A percentile compares a stretch with the other conserved stretches of the same genome.
Evolutionary conservation across 2,888 invertebrate species (phyloP).

Genomic region (Clepsis dumicolana): DNA sequence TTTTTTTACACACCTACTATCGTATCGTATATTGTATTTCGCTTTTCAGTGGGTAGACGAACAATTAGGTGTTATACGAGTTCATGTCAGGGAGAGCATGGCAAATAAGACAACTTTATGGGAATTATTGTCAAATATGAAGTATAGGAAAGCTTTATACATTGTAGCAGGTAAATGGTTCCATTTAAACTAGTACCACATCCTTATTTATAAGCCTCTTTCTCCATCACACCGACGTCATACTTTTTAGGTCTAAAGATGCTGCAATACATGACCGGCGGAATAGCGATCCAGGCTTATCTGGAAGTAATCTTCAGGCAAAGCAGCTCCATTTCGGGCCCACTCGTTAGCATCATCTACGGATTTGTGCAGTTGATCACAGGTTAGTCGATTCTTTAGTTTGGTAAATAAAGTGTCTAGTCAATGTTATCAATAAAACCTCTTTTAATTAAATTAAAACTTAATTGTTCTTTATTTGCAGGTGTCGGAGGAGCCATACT

Average conservation of each 20-base stretch:
- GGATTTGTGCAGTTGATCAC: constrained; percentile 86
- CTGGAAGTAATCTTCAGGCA: constrained; percentile 87
- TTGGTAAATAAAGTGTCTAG: too few relatives aligned
- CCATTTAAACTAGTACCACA: not conserved
- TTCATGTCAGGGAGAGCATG: constrained; percentile 81
- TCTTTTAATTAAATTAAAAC: not conserved
- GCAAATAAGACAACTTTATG: constrained; percentile 79
- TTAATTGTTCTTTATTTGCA: constrained; percentile 56
- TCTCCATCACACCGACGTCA: too few relatives aligned
- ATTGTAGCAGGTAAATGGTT: constrained; percentile 71
- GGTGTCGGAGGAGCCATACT: constrained; percentile 80
- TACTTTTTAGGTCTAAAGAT: constrained; percentile 85
- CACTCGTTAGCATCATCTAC: constrained; percentile 85
- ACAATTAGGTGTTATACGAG: constrained; percentile 67
- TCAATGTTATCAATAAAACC: not conserved
- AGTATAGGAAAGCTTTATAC: constrained; percentile 81
- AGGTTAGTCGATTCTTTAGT: too few relatives aligned
- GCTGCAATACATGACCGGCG: constrained; percentile 87
- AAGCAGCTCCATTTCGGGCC: constrained; percentile 82
- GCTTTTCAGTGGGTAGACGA: constrained; percentile 74
- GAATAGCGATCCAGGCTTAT: constrained; percentile 86
- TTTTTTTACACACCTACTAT: too few relatives aligned
- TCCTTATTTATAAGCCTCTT: not conserved
- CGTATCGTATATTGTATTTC: not conserved
- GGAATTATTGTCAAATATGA: constrained; percentile 81